Percentiles rank a stretch among this genome's conserved stretches.
Conservation (phyloP, 2,888 invertebrate species). For the Pammene aurita region DNA sequence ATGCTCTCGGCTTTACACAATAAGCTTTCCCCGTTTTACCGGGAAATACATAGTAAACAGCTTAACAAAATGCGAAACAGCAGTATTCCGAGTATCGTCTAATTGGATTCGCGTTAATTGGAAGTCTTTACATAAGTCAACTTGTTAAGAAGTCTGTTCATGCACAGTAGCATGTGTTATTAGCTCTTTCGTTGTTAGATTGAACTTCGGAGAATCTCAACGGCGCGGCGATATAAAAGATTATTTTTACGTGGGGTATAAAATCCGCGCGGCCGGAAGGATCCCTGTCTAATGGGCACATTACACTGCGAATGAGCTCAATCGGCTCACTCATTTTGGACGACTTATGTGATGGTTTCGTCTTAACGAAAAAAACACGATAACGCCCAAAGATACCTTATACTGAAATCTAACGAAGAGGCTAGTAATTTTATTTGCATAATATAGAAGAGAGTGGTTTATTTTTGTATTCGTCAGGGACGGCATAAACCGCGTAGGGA, state of each 20-base stretch:
- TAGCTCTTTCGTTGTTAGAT: slow-evolving; percentile 14
- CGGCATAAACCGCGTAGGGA: slow-evolving; percentile 11
- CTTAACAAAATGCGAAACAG: slow-evolving; percentile 20
- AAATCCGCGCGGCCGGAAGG: slow-evolving; percentile 31
- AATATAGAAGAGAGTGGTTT: slow-evolving; percentile 15
- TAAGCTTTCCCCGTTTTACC: slow-evolving; percentile 18
- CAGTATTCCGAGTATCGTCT: slow-evolving; percentile 25
- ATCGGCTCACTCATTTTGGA: slow-evolving; percentile 37
- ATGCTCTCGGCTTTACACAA: slow-evolving; percentile 10
- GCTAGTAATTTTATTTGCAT: slow-evolving; percentile 25
- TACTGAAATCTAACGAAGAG: not conserved
- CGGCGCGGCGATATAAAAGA: slow-evolving; percentile 23
- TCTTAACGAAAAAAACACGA: slow-evolving; percentile 25
- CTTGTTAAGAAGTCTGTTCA: slow-evolving; percentile 17
- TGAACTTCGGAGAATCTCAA: slow-evolving; percentile 15
- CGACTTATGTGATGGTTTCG: slow-evolving; percentile 32
- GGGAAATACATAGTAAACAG: slow-evolving; percentile 30
- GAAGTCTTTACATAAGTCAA: slow-evolving; percentile 27
- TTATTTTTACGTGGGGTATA: slow-evolving; percentile 37
- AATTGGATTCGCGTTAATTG: slow-evolving; percentile 30
- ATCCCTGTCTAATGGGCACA: slow-evolving; percentile 34
- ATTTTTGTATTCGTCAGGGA: slow-evolving; percentile 6
- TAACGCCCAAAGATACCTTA: slow-evolving; percentile 14
- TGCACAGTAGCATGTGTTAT: slow-evolving; percentile 2
- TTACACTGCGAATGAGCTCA: slow-evolving; percentile 38